Evolutionary conservation across 2,797 vertebrate species (phyloP), one percentile per base, ranked within the genome.

Genomic region (Coregonus ussuriensis): DNA sequence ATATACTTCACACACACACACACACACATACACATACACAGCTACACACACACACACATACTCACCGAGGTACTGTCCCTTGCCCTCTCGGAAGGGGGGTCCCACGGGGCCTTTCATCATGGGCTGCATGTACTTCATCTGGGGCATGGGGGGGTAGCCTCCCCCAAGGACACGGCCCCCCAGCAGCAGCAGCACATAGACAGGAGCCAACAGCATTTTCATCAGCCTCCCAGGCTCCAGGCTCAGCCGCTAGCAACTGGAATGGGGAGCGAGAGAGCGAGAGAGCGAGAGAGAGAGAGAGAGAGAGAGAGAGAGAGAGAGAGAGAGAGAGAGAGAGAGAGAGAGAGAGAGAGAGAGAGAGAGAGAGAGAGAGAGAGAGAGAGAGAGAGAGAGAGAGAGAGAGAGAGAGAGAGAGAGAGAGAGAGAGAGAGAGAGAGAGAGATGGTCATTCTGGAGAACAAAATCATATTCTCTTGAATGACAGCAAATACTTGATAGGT

Each of bases 81-180:
- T 99, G 90, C 98, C 98, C 93, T 99, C 98, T 63, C 98, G 95
- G 92, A 99, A 99, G 0, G 98, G 98, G 15, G 98, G 98, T 77
- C 98, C 98, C 68, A 97, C 93, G 0, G 98, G 98, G 37, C 98
- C 98, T 90, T 99, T 99, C 93, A 98, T 96, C 97, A 99, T 98
- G 82, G 98, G 98, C 89, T 98, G 97, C 92, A 96, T 93, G 88
- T 99, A 99, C 91, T 99, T 97, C 92, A 98, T 95, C 71, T 97
- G 96, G 6, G 95, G 91, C 6, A 98, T 93, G 21, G 97, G 97
- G 51, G 96, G 91, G 1, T 98, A 99, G 66, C 95, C 96, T 72
- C 93, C 96, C 33, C 95, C 96, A 3, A 93, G 92, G 0, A 90
- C 96, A 1, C 89, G 92, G 0, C 93, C 95, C 78, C 91, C 96